These are phyloP conservation scores for Tachina grossa DNA, from an alignment of 2,888 invertebrate species.

Conservation along the genomic window DNA sequence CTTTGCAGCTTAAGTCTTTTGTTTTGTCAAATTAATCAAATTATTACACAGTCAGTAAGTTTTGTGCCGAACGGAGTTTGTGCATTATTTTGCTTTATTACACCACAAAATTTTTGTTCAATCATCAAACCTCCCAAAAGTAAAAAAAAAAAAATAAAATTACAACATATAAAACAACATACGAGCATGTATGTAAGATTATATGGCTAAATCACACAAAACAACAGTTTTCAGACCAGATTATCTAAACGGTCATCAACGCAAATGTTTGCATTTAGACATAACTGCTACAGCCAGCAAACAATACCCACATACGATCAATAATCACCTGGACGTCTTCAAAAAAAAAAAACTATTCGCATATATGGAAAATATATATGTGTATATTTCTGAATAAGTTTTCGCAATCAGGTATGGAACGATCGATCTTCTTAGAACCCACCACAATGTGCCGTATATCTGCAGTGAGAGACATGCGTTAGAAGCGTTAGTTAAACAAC, in stretches of 20 bases:
- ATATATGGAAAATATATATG: neutral
- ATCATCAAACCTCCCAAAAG: conserved; percentile 55
- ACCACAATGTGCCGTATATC: conserved; percentile 30
- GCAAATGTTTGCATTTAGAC: conserved; percentile 22
- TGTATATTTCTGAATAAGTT: conserved; percentile 66
- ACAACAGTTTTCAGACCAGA: conserved; percentile 62
- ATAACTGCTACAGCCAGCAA: conserved; percentile 14
- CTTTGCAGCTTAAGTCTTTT: conserved; percentile 57
- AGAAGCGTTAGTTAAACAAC: conserved; percentile 69
- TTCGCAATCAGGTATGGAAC: conserved; percentile 65
- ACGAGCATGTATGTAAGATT: too few species aligned
- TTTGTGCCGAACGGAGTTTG: neutral
- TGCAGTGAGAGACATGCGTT: conserved; percentile 55
- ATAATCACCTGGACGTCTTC: conserved; percentile 57
- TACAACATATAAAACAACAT: neutral
- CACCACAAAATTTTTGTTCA: conserved; percentile 31
- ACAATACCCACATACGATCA: conserved; percentile 65
- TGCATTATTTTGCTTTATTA: conserved; percentile 16
- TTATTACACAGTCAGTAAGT: neutral
- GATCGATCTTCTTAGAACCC: conserved; percentile 70
- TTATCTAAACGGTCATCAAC: conserved; percentile 67
- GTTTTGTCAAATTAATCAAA: conserved; percentile 63
- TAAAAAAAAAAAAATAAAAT: conserved; percentile 2
- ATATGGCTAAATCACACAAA: conserved; percentile 28
- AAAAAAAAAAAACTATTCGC: conserved; percentile 6